phyloP scores from a whole-genome alignment of 2,113 vertebrate genomes.

The Sclerurus mexicanus region DNA sequence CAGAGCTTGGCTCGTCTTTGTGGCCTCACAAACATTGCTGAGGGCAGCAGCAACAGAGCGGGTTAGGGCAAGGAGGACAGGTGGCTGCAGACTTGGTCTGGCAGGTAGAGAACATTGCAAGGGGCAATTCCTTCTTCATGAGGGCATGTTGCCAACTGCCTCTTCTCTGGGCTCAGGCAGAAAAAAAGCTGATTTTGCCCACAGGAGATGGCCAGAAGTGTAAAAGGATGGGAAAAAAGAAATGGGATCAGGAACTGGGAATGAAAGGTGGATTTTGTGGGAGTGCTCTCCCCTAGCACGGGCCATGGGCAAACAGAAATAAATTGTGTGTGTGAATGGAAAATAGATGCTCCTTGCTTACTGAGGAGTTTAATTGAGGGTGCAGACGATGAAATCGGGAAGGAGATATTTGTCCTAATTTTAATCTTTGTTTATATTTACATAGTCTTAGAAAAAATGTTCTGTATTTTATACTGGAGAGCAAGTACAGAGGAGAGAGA shows the following conservation, averaged over 20 bases:
- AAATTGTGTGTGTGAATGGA: neutral
- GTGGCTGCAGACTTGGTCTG: neutral
- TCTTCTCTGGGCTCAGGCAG: neutral
- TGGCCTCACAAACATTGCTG: neutral
- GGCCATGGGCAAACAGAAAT: neutral
- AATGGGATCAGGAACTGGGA: neutral
- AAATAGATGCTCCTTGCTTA: neutral
- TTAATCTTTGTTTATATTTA: conserved; percentile 12
- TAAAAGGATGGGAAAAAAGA: neutral
- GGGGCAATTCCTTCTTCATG: neutral
- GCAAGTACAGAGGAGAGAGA: neutral
- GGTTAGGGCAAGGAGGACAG: neutral
- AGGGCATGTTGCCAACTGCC: neutral
- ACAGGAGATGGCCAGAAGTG: neutral
- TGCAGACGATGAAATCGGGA: neutral
- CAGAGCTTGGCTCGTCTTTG: accelerated
- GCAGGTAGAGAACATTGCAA: neutral
- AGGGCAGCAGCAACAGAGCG: neutral
- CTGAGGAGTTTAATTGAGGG: neutral
- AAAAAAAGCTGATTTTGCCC: neutral
- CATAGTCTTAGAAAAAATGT: neutral
- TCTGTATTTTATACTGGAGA: neutral
- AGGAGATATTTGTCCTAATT: neutral
- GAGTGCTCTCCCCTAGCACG: neutral
- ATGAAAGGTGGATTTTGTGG: neutral